phyloP scores from a whole-genome alignment of 2,113 vertebrate genomes.

The Pomatorhinus ruficollis region DNA sequence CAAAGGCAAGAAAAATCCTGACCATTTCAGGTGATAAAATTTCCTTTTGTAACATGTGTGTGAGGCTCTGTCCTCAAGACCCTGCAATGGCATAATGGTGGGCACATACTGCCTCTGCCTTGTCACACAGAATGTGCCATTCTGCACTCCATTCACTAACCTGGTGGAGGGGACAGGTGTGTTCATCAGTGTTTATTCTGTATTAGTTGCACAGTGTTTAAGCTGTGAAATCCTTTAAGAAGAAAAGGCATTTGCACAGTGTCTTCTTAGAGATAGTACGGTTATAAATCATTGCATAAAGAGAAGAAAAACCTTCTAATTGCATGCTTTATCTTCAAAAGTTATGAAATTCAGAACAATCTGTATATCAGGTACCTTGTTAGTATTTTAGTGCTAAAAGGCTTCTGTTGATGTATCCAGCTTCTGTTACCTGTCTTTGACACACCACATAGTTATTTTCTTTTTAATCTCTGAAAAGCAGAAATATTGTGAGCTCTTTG shows the following conservation, averaged over 20 bases:
- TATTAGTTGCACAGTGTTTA: not conserved
- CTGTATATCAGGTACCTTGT: conserved; percentile 28
- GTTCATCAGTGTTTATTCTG: not conserved
- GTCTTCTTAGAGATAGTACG: not conserved
- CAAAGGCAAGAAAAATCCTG: not conserved
- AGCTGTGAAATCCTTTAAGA: not conserved
- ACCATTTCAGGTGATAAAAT: not conserved
- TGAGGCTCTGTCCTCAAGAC: not conserved
- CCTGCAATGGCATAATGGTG: not conserved
- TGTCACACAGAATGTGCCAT: not conserved
- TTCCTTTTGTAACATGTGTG: accelerated
- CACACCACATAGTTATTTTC: conserved; percentile 33
- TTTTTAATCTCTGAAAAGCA: conserved; percentile 59
- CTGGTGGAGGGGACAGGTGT: not conserved
- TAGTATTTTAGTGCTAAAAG: conserved; percentile 38
- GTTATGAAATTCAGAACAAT: conserved; percentile 26
- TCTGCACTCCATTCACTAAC: not conserved
- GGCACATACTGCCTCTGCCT: not conserved
- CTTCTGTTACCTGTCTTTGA: conserved; percentile 51
- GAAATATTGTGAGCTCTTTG: conserved; percentile 39
- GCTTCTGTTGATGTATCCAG: conserved; percentile 43
- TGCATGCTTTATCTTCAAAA: conserved; percentile 48
- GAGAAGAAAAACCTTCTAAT: conserved; percentile 45
- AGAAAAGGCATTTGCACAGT: not conserved
- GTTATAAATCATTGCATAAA: conserved; percentile 39